Percentiles rank a stretch among this genome's conserved stretches.
phyloP scores from a whole-genome alignment of 2,113 vertebrate genomes.

The Sphaerodactylus townsendi region DNA sequence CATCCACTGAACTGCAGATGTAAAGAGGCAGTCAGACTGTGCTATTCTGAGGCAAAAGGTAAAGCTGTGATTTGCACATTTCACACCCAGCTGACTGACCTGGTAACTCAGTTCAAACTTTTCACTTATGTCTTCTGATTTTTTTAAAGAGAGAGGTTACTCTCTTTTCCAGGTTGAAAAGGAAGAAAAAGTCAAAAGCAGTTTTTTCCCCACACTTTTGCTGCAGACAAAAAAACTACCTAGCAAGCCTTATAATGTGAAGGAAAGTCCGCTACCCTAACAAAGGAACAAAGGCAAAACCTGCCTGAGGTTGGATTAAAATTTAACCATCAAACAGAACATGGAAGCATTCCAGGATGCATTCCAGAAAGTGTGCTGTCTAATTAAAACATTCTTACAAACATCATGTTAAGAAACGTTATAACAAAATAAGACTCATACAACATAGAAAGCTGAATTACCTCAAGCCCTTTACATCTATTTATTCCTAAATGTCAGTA shows the following conservation, averaged over 20 bases:
- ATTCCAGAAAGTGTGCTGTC: constrained; percentile 19
- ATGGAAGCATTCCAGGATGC: constrained; percentile 14
- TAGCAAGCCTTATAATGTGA: constrained; percentile 45
- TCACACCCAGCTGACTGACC: not conserved
- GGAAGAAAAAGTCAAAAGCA: constrained; percentile 13
- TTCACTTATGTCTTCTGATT: constrained; percentile 13
- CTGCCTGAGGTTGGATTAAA: constrained; percentile 7
- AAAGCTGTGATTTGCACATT: too few species aligned
- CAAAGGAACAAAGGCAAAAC: constrained; percentile 38
- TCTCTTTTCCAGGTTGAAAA: constrained; percentile 12
- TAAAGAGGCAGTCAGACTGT: too few species aligned
- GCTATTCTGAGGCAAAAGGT: not conserved
- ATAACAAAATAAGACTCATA: constrained; percentile 9
- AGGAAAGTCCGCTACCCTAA: constrained; percentile 39
- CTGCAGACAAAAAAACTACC: constrained; percentile 47
- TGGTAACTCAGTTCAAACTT: not conserved
- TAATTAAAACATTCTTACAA: constrained; percentile 19
- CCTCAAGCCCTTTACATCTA: constrained; percentile 35
- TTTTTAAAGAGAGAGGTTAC: not conserved
- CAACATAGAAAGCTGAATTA: constrained; percentile 14
- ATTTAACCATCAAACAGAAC: constrained; percentile 29
- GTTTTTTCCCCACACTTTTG: constrained; percentile 47
- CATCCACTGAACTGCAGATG: not conserved
- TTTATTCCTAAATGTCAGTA: constrained; percentile 46
- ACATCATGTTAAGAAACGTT: not conserved